These are phyloP conservation scores for Callinectes sapidus DNA, from an alignment of 2,888 invertebrate genomes.

Conservation along the genomic window DNA sequence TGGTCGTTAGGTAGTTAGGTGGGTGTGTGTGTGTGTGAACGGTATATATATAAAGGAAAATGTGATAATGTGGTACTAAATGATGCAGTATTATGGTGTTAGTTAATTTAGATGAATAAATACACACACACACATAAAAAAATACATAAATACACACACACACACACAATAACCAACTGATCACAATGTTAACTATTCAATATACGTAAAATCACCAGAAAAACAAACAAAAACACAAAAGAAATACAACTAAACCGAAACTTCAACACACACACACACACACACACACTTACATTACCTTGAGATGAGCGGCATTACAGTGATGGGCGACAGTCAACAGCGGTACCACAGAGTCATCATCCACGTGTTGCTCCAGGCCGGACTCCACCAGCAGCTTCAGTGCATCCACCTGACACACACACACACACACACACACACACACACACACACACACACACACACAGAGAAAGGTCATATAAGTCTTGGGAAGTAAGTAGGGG, in stretches of 20 bases:
- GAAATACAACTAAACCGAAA: neutral
- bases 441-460: too few relatives aligned
- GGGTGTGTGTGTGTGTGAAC: too few relatives aligned
- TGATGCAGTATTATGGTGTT: too few relatives aligned
- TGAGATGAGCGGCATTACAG: constrained; percentile 80
- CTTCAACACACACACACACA: neutral
- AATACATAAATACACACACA: neutral
- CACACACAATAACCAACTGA: neutral
- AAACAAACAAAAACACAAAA: too few relatives aligned
- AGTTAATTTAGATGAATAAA: neutral
- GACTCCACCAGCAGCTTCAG: constrained; percentile 82
- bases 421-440: too few relatives aligned
- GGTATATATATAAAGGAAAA: too few relatives aligned
- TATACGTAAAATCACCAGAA: too few relatives aligned
- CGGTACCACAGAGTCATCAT: constrained; percentile 82
- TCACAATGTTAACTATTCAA: too few relatives aligned
- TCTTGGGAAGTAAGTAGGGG: neutral
- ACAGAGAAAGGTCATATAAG: neutral
- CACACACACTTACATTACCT: constrained; percentile 76
- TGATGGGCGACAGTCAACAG: constrained; percentile 83
- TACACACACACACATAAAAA: neutral
- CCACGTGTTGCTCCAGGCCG: constrained; percentile 80
- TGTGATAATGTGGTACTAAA: too few relatives aligned
- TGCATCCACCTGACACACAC: constrained; percentile 78
- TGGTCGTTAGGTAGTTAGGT: too few relatives aligned